phyloP scores from a whole-genome alignment of 1,140 invertebrate genomes.

The Drosophila nebulosa region DNA sequence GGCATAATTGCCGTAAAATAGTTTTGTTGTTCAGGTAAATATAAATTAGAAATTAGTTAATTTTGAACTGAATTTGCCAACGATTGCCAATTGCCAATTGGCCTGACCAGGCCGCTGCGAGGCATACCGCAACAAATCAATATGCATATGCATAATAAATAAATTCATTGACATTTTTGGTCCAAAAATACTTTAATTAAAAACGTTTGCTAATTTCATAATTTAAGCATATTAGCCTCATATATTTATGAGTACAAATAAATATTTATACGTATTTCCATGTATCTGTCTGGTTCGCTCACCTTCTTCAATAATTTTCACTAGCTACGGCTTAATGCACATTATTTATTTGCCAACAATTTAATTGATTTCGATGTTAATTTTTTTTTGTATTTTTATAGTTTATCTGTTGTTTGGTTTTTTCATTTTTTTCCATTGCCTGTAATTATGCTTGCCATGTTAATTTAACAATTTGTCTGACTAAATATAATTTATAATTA shows the following conservation, averaged over 20 bases:
- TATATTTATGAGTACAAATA: not conserved
- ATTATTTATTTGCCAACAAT: slow-evolving; percentile 51
- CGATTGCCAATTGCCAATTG: slow-evolving; percentile 27
- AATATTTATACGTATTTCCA: not conserved
- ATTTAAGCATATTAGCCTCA: slow-evolving; percentile 58
- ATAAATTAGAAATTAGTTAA: slow-evolving; percentile 70
- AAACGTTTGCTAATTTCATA: slow-evolving; percentile 68
- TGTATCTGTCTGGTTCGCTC: too few species aligned
- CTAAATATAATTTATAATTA: slow-evolving; percentile 46
- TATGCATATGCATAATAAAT: slow-evolving; percentile 32
- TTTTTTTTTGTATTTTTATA: slow-evolving; percentile 9
- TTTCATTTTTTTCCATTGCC: not conserved
- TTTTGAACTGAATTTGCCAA: slow-evolving; percentile 41
- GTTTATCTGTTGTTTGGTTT: slow-evolving; percentile 5
- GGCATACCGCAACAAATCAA: slow-evolving; percentile 52
- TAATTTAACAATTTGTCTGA: slow-evolving; percentile 50
- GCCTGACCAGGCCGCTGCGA: slow-evolving; percentile 21
- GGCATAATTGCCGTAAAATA: slow-evolving; percentile 54
- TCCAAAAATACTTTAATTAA: slow-evolving; percentile 59
- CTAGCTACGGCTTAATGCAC: slow-evolving; percentile 27
- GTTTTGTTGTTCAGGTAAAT: slow-evolving; percentile 25
- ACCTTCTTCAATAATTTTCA: slow-evolving; percentile 23
- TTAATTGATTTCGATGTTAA: slow-evolving; percentile 63
- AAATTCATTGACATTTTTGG: slow-evolving; percentile 33
- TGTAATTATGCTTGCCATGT: slow-evolving; percentile 43